Percentiles rank a stretch among this genome's conserved stretches.
These are phyloP conservation scores for Eupeodes latifasciatus DNA, from an alignment of 2,888 invertebrate genomes.

Conservation along the genomic window DNA sequence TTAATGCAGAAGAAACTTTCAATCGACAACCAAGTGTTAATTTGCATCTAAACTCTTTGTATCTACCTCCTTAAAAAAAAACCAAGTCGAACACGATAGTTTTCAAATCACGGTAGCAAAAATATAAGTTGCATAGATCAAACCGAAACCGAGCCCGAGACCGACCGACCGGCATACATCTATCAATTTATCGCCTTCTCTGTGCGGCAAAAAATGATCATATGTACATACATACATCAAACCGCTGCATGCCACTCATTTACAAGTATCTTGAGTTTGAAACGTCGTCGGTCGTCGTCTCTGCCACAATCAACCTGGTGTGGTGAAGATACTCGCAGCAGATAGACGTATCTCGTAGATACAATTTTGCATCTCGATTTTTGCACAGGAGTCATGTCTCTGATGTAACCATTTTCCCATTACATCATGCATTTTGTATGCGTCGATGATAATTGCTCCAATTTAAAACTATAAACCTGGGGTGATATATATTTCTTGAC, in stretches of 20 bases:
- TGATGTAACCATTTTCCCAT: slow-evolving; percentile 68
- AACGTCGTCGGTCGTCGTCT: neutral
- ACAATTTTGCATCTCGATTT: slow-evolving; percentile 38
- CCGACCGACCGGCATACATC: slow-evolving; percentile 34
- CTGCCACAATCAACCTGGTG: neutral
- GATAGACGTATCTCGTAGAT: slow-evolving; percentile 19
- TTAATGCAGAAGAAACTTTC: slow-evolving; percentile 55
- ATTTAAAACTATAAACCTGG: slow-evolving; percentile 24
- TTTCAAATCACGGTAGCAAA: slow-evolving; percentile 19
- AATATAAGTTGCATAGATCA: neutral
- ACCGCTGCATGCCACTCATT: slow-evolving; percentile 40
- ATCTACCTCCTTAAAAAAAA: neutral
- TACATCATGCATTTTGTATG: slow-evolving; percentile 60
- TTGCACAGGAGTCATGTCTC: neutral
- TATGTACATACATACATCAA: neutral
- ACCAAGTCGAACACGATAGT: neutral
- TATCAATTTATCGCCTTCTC: slow-evolving; percentile 16
- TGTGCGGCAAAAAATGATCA: slow-evolving; percentile 27
- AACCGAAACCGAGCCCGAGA: too few species aligned
- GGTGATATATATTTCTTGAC: too few species aligned
- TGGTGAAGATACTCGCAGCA: too few species aligned
- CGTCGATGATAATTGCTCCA: slow-evolving; percentile 54
- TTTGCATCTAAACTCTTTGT: slow-evolving; percentile 43
- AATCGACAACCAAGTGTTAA: slow-evolving; percentile 33
- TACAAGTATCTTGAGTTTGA: neutral